These are phyloP conservation scores for Pseudoips prasinana DNA, from an alignment of 2,888 invertebrate genomes.

Conservation along the genomic window DNA sequence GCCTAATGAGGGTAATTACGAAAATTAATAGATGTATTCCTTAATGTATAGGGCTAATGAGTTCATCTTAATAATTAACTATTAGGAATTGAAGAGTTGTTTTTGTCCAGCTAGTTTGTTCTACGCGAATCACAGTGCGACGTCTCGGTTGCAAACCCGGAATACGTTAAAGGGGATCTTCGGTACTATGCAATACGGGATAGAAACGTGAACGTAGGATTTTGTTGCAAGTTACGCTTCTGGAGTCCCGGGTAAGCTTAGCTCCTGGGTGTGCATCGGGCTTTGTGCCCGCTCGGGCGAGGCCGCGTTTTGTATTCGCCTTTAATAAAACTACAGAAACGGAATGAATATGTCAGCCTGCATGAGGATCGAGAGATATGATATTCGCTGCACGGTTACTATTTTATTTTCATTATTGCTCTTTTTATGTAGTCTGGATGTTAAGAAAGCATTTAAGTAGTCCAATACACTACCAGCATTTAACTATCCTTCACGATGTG, in stretches of 20 bases:
- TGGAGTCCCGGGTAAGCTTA: slow-evolving; percentile 57
- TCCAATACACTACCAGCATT: too few species aligned
- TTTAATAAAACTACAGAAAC: slow-evolving; percentile 53
- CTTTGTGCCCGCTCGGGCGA: slow-evolving; percentile 51
- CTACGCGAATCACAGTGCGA: too few species aligned
- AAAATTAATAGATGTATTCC: too few species aligned
- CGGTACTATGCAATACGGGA: slow-evolving; percentile 58
- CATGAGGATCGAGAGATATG: slow-evolving; percentile 21
- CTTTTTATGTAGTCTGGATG: too few species aligned
- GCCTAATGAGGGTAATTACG: too few species aligned
- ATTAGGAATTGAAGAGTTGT: too few species aligned
- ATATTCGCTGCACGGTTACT: slow-evolving; percentile 5
- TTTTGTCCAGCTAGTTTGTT: too few species aligned
- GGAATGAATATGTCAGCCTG: slow-evolving; percentile 45
- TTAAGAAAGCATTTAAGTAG: too few species aligned
- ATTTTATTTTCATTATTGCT: slow-evolving; percentile 6
- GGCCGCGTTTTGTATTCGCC: slow-evolving; percentile 53
- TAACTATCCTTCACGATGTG: too few species aligned
- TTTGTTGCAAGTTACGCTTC: slow-evolving; percentile 63
- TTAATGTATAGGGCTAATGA: too few species aligned
- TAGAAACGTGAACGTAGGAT: slow-evolving; percentile 65
- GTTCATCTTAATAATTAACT: too few species aligned
- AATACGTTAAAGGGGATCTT: slow-evolving; percentile 62
- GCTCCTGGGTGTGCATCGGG: slow-evolving; percentile 46
- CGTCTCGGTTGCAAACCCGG: slow-evolving; percentile 54